A percentile compares a stretch with the other conserved stretches of the same genome.
phyloP scores from a whole-genome alignment of 2,888 invertebrate species.

The Dendrolimus houi region DNA sequence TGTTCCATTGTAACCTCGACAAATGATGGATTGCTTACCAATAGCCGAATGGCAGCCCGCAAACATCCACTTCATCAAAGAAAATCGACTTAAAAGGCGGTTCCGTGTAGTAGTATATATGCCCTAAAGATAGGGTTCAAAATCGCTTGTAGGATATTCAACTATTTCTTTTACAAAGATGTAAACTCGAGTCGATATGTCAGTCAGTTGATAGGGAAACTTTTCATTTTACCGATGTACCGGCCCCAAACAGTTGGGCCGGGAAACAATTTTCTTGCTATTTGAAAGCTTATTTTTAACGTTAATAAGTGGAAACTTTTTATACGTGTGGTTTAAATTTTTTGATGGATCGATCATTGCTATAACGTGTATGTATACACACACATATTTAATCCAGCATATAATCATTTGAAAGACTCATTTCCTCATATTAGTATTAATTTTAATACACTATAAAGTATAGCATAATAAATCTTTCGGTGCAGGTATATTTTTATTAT shows the following conservation, averaged over 20 bases:
- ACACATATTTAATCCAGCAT: no score
- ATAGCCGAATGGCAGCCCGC: constrained; percentile 50
- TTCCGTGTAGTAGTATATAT: constrained; percentile 15
- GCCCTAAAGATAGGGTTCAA: constrained; percentile 39
- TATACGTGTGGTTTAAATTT: constrained; percentile 27
- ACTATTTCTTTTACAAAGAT: constrained; percentile 66
- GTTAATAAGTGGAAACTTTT: constrained; percentile 59
- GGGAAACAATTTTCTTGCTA: constrained; percentile 66
- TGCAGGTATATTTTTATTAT: no score
- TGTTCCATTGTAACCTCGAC: constrained; percentile 45
- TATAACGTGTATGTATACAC: neutral
- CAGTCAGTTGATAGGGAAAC: constrained; percentile 67
- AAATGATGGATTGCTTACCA: constrained; percentile 64
- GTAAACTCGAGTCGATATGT: constrained; percentile 70
- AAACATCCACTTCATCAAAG: constrained; percentile 46
- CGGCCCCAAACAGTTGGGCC: constrained; percentile 37
- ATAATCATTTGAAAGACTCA: no score
- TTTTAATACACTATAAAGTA: no score
- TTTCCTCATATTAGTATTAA: no score
- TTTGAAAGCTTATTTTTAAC: constrained; percentile 63
- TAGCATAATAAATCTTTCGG: no score
- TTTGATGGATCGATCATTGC: constrained; percentile 38
- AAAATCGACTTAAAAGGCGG: constrained; percentile 33
- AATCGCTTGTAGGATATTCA: constrained; percentile 45
- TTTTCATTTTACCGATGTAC: constrained; percentile 68